Base-by-base conservation (phyloP, 1,140 invertebrate genomes). In the Coenobita brevimanus region DNA sequence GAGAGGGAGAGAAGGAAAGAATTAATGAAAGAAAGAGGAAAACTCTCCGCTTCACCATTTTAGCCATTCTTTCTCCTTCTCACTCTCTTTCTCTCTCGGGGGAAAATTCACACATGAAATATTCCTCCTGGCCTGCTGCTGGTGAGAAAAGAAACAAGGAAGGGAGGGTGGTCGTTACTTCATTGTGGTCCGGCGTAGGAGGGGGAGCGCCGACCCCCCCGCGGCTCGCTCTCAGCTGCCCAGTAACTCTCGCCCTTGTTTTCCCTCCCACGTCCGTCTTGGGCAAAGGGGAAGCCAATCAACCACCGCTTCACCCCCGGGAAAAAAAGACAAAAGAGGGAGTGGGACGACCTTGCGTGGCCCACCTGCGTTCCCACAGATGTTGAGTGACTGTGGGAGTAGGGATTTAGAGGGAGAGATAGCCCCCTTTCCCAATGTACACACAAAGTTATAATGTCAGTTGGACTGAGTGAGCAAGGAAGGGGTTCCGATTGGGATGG, bases 251-350 rank as follows among this genome's bases (percentile, higher is more conserved):
- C 54, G 33, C 38, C 54, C 71, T 78, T 78, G 82, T 85, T 85
- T 85, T 78, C 82, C 71, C 71, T 85, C 43, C 36, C 82, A 76
- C 73, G 82, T 84, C 82, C 60, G 82, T 75, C 82, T 62, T 57
- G 69, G 41, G 82, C 43, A 43, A 75, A 62, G 57, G 57, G 82
- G 54, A 41, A 24, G 60, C 82, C 82, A 85, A 85, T 85, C 82
- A 85, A 41, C 82, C 82, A 54, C 27, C 54, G 73, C 43, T 76
- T 85, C 82, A 85, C 71, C 82, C 54, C n/a, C 30, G 30, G 82
- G 46, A 43, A 60, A 84, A 33, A 36, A 43, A 8, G 54, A n/a
- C 8, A 21, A 38, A 15, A 15, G 4, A 24, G 30, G 2, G 3
- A 36, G n/a, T 24, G 64, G 64, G 27, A 36, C 27, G 27, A 50